Percentiles rank a stretch among this genome's conserved stretches.
These are phyloP conservation scores for Oryctes rhinoceros DNA, from an alignment of 1,140 invertebrate species.

Conservation along the genomic window DNA sequence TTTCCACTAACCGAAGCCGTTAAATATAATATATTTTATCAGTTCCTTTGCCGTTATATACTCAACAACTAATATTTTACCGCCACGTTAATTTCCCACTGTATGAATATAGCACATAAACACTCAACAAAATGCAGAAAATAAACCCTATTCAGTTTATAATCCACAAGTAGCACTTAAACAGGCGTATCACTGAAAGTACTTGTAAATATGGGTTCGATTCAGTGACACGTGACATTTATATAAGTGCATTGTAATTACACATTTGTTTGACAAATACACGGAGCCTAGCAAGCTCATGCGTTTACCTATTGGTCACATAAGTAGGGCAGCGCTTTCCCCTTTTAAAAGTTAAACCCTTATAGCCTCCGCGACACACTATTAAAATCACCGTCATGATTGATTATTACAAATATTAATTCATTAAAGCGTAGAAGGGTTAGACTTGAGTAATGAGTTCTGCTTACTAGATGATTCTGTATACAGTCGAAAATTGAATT, in stretches of 20 bases:
- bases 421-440: constrained; percentile 24
- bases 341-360: constrained; percentile 16
- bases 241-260: constrained; percentile 35
- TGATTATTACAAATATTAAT: constrained; percentile 35
- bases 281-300: background rate
- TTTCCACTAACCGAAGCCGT: too few species aligned
- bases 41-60: too few species aligned
- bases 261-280: constrained; percentile 11
- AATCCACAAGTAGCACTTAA: constrained; percentile 16
- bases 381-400: constrained; percentile 17
- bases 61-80: background rate
- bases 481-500: constrained; percentile 18
- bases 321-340: background rate
- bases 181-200: background rate
- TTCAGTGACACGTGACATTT: constrained; percentile 34
- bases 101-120: background rate
- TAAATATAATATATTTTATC: too few species aligned
- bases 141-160: constrained; percentile 5
- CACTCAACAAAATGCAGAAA: background rate
- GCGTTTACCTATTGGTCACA: background rate
- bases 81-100: background rate
- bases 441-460: constrained; percentile 5
- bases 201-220: constrained; percentile 11
- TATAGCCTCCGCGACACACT: background rate
- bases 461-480: constrained; percentile 8